These are phyloP conservation scores for Muscicapa comitata DNA, from an alignment of 2,797 vertebrate species.

Conservation along the genomic window DNA sequence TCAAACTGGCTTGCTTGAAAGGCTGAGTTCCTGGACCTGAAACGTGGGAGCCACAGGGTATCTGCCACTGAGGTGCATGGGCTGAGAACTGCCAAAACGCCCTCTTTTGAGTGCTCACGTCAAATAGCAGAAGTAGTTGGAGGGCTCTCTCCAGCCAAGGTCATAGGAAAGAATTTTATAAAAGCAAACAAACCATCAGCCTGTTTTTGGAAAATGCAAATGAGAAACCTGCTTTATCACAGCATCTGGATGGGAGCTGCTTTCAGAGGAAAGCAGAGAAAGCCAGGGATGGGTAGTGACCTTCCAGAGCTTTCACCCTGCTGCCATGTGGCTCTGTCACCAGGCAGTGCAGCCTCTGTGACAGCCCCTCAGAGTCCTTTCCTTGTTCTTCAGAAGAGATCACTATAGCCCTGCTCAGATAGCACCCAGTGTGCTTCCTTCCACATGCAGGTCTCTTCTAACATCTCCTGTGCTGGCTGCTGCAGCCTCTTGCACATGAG, in stretches of 20 bases:
- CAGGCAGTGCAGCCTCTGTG: fast-evolving
- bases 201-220: constrained; percentile 45
- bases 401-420: not conserved
- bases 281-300: not conserved
- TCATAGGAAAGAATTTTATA: constrained; percentile 35
- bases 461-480: not conserved
- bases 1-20: constrained; percentile 1
- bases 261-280: not conserved
- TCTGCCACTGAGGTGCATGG: not conserved
- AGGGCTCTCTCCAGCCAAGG: constrained; percentile 20
- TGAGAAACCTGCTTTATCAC: constrained; percentile 3
- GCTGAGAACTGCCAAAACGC: constrained; percentile 4
- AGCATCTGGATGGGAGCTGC: not conserved
- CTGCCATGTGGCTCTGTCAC: fast-evolving
- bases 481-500: not conserved
- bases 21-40: constrained; percentile 45
- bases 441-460: not conserved
- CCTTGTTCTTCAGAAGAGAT: not conserved
- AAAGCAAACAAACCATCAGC: not conserved
- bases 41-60: not conserved
- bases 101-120: not conserved
- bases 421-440: not conserved
- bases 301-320: not conserved
- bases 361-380: not conserved
- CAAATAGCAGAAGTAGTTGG: constrained; percentile 1